Evolutionary conservation across 2,797 vertebrate genomes (phyloP), one percentile per base, ranked within the genome.

Genomic region (Babyrousa celebensis): DNA sequence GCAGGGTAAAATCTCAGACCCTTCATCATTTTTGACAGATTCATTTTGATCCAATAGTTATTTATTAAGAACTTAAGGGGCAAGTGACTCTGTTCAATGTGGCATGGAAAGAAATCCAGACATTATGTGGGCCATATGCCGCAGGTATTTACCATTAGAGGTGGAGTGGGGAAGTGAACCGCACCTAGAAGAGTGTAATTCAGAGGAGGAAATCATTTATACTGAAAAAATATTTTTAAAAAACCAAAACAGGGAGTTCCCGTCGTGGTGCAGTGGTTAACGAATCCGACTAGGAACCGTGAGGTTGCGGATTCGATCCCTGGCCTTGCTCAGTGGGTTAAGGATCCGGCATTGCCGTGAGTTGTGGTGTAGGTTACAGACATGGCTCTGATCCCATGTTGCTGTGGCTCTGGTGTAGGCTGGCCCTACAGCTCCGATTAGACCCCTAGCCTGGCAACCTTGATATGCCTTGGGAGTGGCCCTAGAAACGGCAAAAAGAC

Each of bases 11-110:
- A 85, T 72, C 5, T 65, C n/a, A 63, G n/a, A 36, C 0, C 1
- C 25, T 60, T 93, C 18, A 40, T n/a, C 27, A 27, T 89, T 95
- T 96, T 90, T 75, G 62, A 89, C 58, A 91, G 40, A 79, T 11
- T 72, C 3, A 18, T 20, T 93, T 79, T 75, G 40, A 80, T 82
- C 6, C n/a, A 80, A 86, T 4, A 29, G 12, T 80, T 90, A 62
- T 75, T 86, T 82, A 80, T 15, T 68, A n/a, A 85, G 60, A 86
- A 82, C 21, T 93, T 80, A 74, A 52, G 65, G 52, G 79, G 68
- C n/a, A 67, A 23, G 20, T 88, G 54, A 75, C 54, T 80, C 11
- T 78, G 74, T 36, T 75, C 80, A 87, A 27, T 72, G 63, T 21
- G 70, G 2, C 25, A 54, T 48, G 16, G 20, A 78, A 23, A 85